Percentiles rank a stretch among this genome's conserved stretches.
phyloP scores from a whole-genome alignment of 92 coral and sea anemone genomes.

The Palythoa grandis region DNA sequence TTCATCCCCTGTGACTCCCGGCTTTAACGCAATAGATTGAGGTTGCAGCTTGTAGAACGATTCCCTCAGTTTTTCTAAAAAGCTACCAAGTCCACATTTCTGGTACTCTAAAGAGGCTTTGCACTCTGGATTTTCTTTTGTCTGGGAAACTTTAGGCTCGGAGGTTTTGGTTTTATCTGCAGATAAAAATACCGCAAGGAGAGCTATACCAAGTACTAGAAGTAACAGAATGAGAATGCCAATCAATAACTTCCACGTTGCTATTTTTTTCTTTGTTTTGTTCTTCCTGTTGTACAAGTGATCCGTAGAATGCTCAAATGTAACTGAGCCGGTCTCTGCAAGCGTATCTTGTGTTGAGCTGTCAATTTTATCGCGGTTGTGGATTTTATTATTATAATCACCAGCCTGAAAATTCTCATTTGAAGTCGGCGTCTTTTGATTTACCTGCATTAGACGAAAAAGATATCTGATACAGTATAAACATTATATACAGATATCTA shows the following conservation, averaged over 20 bases:
- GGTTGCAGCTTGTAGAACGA: constrained; percentile 42
- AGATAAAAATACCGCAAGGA: background rate
- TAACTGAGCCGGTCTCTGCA: constrained; percentile 22
- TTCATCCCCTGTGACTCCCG: constrained; percentile 51
- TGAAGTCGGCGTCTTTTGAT: background rate
- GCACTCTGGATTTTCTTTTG: background rate
- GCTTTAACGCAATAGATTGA: constrained; percentile 25
- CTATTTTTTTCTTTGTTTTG: background rate
- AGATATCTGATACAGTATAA: background rate
- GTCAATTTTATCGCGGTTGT: background rate
- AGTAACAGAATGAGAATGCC: background rate
- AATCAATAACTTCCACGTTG: constrained; percentile 9
- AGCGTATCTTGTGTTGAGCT: background rate
- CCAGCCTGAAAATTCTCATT: background rate
- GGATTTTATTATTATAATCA: background rate
- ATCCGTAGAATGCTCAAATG: background rate
- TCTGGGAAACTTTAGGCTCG: background rate
- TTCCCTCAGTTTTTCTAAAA: constrained; percentile 56
- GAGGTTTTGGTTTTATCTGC: background rate
- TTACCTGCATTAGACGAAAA: constrained; percentile 25
- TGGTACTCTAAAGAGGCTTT: constrained; percentile 4
- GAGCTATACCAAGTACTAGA: background rate
- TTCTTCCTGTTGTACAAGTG: background rate
- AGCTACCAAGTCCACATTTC: constrained; percentile 20
- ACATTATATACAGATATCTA: background rate